Percentiles rank a stretch among this genome's conserved stretches.
These are phyloP conservation scores for Phlogophora meticulosa DNA, from an alignment of 2,888 invertebrate genomes.

Conservation along the genomic window DNA sequence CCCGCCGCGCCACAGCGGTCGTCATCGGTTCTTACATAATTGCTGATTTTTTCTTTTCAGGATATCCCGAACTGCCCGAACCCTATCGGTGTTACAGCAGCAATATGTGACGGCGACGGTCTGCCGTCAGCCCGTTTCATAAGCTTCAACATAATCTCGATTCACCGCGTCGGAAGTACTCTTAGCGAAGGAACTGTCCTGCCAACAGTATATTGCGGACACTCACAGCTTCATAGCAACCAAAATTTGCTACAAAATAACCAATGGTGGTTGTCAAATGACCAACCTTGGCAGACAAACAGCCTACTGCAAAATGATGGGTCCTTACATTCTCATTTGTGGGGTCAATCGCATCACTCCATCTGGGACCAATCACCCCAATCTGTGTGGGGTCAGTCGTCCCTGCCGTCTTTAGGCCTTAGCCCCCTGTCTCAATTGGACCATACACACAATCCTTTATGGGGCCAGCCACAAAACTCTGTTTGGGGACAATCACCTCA, in stretches of 20 bases:
- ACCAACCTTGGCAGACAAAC: constrained; percentile 1
- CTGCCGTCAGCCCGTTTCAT: neutral
- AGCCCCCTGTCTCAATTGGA: neutral
- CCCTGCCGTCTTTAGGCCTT: neutral
- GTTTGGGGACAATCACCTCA: constrained; percentile 8
- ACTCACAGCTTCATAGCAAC: neutral
- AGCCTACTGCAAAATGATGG: neutral
- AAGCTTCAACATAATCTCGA: neutral
- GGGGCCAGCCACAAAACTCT: neutral
- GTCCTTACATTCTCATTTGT: neutral
- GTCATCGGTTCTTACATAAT: too few species aligned
- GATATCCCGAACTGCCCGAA: constrained; percentile 1
- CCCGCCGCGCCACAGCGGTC: too few species aligned
- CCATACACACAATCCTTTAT: neutral
- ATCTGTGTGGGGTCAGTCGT: too few species aligned
- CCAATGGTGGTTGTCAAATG: constrained; percentile 1
- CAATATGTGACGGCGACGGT: constrained; percentile 11
- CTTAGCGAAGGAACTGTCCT: neutral
- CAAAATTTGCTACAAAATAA: constrained; percentile 11
- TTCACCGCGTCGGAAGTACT: constrained; percentile 10
- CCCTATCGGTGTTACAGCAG: neutral
- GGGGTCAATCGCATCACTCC: too few species aligned
- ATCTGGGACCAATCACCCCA: too few species aligned
- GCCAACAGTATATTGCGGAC: constrained; percentile 3
- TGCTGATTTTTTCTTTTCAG: constrained; percentile 4